Percentiles rank a stretch among this genome's conserved stretches.
phyloP scores from a whole-genome alignment of 2,888 invertebrate species.

The Caradrina clavipalpis region DNA sequence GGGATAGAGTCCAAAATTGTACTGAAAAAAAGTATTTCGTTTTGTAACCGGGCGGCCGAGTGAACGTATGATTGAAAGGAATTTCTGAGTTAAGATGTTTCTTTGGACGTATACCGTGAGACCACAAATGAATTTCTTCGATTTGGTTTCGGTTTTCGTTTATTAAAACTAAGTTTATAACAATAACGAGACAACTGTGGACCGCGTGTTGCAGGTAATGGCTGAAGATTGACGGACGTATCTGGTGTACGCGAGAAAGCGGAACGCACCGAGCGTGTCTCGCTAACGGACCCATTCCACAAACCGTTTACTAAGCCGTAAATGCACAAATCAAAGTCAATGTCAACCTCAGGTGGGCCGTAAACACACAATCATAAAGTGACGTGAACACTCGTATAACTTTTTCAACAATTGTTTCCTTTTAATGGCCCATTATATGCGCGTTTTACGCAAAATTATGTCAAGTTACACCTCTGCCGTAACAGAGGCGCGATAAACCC shows the following conservation, averaged over 20 bases:
- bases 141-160: constrained; percentile 41
- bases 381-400: constrained; percentile 90
- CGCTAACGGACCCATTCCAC: constrained; percentile 75
- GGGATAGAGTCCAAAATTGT: constrained; percentile 75
- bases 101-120: constrained; percentile 44
- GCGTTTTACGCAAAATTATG: constrained; percentile 91
- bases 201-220: constrained; percentile 10
- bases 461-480: constrained; percentile 90
- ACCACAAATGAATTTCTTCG: constrained; percentile 51
- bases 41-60: constrained; percentile 37
- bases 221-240: constrained; percentile 30
- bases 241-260: constrained; percentile 55
- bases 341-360: constrained; percentile 89
- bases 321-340: constrained; percentile 90
- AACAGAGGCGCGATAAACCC: constrained; percentile 88
- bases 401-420: constrained; percentile 91
- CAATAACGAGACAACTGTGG: constrained; percentile 21
- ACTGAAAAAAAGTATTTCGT: constrained; percentile 35
- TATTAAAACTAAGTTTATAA: constrained; percentile 33
- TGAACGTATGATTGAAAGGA: constrained; percentile 64
- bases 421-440: constrained; percentile 90
- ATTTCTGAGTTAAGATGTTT: constrained; percentile 60
- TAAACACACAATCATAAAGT: constrained; percentile 90
- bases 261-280: constrained; percentile 59
- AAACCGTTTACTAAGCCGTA: constrained; percentile 85